Percentiles rank a stretch among this genome's conserved stretches.
Evolutionary conservation across 2,797 vertebrate genomes (phyloP).

Genomic region (Erpetoichthys calabaricus): DNA sequence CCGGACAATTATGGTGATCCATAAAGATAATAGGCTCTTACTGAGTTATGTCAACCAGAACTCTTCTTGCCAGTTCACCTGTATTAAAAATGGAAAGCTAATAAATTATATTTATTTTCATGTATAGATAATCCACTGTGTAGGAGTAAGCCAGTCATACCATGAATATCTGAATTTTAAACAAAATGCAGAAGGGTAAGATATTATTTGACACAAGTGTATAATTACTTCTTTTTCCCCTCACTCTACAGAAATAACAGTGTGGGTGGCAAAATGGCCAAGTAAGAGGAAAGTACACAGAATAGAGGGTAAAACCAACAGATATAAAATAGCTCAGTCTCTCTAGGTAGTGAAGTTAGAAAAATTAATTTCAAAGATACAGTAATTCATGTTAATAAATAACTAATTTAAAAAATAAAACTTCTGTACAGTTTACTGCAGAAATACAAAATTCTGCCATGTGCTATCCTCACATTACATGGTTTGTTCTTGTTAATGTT

Average conservation of each 20-base stretch:
- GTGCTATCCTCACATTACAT: too few relatives aligned
- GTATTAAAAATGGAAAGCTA: conserved; percentile 10
- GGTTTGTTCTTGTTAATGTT: too few relatives aligned
- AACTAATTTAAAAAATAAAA: too few relatives aligned
- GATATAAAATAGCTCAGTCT: too few relatives aligned
- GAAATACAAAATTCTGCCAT: too few relatives aligned
- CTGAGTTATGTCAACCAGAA: neutral
- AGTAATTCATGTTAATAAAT: too few relatives aligned
- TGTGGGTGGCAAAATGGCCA: conserved; percentile 4
- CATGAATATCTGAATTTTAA: conserved; percentile 23
- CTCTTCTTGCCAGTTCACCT: neutral
- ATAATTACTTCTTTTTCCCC: conserved; percentile 4
- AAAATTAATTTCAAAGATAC: too few relatives aligned
- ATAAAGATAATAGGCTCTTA: neutral
- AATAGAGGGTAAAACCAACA: neutral
- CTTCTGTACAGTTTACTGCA: too few relatives aligned
- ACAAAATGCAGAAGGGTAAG: conserved; percentile 12
- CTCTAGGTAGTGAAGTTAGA: too few relatives aligned
- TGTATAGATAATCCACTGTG: conserved; percentile 13
- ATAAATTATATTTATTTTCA: conserved; percentile 13
- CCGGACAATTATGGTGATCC: neutral
- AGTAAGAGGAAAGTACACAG: neutral
- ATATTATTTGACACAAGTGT: conserved; percentile 14
- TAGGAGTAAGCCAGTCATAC: conserved; percentile 5
- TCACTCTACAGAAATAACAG: conserved; percentile 8